These are phyloP conservation scores for Pseudochirops corinnae DNA, from an alignment of 2,797 vertebrate genomes.

Conservation along the genomic window DNA sequence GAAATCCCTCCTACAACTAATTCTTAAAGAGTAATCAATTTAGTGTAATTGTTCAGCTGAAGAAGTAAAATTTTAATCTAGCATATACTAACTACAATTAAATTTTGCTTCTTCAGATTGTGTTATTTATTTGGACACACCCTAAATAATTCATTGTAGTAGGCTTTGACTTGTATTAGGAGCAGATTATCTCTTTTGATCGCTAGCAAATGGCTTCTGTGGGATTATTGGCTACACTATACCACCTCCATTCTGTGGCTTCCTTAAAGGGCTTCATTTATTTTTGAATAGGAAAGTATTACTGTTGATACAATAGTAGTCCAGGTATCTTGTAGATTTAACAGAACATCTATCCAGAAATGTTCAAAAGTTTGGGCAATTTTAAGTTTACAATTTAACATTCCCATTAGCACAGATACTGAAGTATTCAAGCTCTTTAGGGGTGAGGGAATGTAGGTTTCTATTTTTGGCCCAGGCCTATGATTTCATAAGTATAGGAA, in stretches of 20 bases:
- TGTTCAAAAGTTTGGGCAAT: neutral
- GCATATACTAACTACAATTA: slow-evolving; percentile 29
- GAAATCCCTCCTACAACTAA: slow-evolving; percentile 28
- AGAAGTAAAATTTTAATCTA: neutral
- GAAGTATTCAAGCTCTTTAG: neutral
- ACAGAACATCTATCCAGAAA: neutral
- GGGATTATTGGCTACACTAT: neutral
- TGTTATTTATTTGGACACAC: slow-evolving; percentile 41
- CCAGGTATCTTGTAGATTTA: neutral
- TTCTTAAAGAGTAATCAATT: neutral
- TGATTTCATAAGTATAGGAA: neutral
- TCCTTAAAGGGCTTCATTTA: neutral
- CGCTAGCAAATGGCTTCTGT: neutral
- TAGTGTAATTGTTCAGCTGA: slow-evolving; percentile 35
- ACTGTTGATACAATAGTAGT: neutral
- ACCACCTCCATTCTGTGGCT: neutral
- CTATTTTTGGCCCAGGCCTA: neutral
- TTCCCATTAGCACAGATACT: neutral
- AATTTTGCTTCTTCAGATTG: neutral
- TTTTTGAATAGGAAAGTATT: neutral
- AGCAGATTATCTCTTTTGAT: slow-evolving; percentile 10
- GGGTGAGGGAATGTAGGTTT: neutral
- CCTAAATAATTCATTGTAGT: slow-evolving; percentile 24
- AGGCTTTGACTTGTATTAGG: slow-evolving; percentile 46
- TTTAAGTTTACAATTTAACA: neutral